Conservation (phyloP, 2,113 vertebrate genomes). For the Corynorhinus townsendii region DNA sequence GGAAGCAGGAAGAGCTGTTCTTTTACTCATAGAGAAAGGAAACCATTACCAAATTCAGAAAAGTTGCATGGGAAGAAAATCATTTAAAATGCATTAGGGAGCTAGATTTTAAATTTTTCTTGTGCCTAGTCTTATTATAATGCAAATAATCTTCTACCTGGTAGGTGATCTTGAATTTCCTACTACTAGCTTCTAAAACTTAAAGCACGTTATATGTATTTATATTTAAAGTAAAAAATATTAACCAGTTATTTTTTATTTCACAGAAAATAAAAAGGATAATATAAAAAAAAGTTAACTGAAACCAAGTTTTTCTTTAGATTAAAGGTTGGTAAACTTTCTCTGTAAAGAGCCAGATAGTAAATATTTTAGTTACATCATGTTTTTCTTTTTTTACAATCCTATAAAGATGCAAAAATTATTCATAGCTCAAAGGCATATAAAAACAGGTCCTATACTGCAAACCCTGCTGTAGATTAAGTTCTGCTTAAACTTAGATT, state of each 20-base stretch:
- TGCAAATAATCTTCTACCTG: neutral
- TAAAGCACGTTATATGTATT: neutral
- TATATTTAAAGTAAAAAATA: neutral
- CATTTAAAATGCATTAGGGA: neutral
- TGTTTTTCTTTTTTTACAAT: neutral
- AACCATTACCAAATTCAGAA: neutral
- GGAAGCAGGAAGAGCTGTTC: neutral
- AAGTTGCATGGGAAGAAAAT: neutral
- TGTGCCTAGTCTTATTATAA: neutral
- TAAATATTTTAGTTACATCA: neutral
- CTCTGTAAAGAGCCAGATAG: neutral
- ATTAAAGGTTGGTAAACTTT: neutral
- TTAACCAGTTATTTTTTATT: neutral
- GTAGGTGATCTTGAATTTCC: neutral
- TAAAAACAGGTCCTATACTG: neutral
- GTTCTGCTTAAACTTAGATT: neutral
- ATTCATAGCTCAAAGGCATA: neutral
- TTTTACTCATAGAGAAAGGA: neutral
- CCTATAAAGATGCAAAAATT: constrained; percentile 25
- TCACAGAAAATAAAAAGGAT: neutral
- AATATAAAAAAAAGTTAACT: neutral
- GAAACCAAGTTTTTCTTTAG: neutral
- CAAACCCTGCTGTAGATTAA: neutral
- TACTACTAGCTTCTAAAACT: neutral
- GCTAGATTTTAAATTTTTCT: constrained; percentile 9